Evolutionary conservation across 2,888 invertebrate species (phyloP).

Genomic region (Patella ulyssiponensis): DNA sequence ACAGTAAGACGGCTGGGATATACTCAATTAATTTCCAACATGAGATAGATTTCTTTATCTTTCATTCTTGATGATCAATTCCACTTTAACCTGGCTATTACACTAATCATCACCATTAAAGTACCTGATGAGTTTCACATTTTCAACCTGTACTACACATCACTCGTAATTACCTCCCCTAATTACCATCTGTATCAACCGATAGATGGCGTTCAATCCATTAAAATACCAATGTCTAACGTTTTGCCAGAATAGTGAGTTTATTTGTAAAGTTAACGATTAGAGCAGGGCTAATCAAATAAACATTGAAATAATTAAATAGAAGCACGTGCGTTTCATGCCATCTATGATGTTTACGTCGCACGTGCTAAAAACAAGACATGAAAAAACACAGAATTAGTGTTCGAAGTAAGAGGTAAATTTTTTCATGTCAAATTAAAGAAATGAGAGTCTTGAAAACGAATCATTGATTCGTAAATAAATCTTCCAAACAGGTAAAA

Average conservation of each 20-base stretch:
- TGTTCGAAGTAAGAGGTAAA: too few relatives aligned
- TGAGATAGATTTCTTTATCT: background rate
- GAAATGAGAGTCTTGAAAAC: too few relatives aligned
- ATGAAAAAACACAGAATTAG: too few relatives aligned
- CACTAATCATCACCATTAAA: conserved; percentile 8
- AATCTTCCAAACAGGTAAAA: too few relatives aligned
- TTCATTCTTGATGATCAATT: conserved; percentile 3
- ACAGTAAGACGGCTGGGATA: too few relatives aligned
- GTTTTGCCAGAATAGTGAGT: conserved; percentile 1
- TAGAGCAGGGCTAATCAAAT: conserved; percentile 5
- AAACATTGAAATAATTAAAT: conserved; percentile 4
- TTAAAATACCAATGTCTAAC: conserved; percentile 7
- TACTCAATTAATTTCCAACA: too few relatives aligned
- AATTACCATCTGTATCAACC: background rate
- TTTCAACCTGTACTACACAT: background rate
- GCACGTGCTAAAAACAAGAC: too few relatives aligned
- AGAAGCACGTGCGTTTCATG: background rate
- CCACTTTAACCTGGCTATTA: background rate
- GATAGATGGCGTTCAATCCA: conserved; percentile 9
- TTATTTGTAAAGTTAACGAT: conserved; percentile 9
- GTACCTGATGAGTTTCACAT: background rate
- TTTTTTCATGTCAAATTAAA: too few relatives aligned
- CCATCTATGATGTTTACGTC: too few relatives aligned
- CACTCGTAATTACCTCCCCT: conserved; percentile 8
- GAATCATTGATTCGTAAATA: too few relatives aligned